Evolutionary conservation across 2,888 invertebrate genomes (phyloP).

Genomic region (Polylopha cassiicola): DNA sequence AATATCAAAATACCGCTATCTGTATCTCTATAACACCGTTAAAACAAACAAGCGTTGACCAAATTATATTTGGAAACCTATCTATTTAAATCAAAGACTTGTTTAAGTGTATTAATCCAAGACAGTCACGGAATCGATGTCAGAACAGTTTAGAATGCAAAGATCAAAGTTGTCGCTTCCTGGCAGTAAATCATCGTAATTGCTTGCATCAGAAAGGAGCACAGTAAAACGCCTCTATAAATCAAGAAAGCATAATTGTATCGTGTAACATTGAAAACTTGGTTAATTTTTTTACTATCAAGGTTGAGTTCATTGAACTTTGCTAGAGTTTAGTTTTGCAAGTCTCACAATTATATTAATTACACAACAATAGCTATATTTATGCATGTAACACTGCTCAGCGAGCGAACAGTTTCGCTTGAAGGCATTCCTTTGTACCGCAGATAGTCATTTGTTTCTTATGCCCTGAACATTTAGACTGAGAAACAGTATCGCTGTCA

Average conservation of each 20-base stretch:
- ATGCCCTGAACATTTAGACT: slow-evolving; percentile 9
- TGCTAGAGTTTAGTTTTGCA: slow-evolving; percentile 10
- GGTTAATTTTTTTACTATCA: slow-evolving; percentile 13
- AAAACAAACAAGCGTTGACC: slow-evolving; percentile 2
- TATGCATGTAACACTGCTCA: slow-evolving; percentile 14
- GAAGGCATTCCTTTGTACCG: slow-evolving; percentile 16
- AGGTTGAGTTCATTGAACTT: slow-evolving; percentile 17
- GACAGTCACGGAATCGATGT: slow-evolving; percentile 21
- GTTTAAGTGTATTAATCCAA: slow-evolving; percentile 1
- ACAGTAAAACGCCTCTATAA: slow-evolving; percentile 24
- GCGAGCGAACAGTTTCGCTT: slow-evolving; percentile 7
- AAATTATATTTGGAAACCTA: slow-evolving; percentile 3
- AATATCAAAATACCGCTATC: too few species aligned
- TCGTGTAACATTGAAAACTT: slow-evolving; percentile 1
- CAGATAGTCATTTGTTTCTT: slow-evolving; percentile 15
- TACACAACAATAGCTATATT: slow-evolving; percentile 20
- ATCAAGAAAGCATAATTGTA: slow-evolving; percentile 24
- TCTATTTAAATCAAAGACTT: slow-evolving; percentile 7
- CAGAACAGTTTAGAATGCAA: slow-evolving; percentile 25
- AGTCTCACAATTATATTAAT: slow-evolving; percentile 14
- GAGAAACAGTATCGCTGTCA: too few species aligned
- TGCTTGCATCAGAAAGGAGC: slow-evolving; percentile 24
- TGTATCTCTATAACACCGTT: too few species aligned
- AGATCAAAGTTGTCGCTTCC: slow-evolving; percentile 44
- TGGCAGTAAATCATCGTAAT: slow-evolving; percentile 36